A percentile compares a stretch with the other conserved stretches of the same genome.
Evolutionary conservation across 2,797 vertebrate genomes (phyloP).

Genomic region (Vespertilio murinus): DNA sequence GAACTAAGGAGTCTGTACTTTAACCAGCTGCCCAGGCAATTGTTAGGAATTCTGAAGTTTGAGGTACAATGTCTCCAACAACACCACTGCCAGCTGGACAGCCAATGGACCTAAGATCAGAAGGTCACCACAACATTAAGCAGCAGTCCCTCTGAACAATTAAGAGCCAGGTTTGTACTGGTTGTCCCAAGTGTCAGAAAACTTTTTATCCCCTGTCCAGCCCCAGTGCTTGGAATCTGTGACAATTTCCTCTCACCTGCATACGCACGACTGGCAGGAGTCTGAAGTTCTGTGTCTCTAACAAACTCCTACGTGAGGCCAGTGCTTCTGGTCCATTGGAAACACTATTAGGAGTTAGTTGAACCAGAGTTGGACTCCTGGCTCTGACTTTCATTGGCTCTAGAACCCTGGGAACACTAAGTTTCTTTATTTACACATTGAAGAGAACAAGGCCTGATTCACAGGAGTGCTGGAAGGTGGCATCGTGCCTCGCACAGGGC

Average conservation of each 20-base stretch:
- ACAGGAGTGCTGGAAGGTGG: neutral
- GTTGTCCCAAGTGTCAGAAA: neutral
- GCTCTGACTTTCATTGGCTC: neutral
- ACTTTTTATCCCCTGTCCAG: neutral
- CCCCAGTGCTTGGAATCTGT: neutral
- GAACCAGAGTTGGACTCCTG: rapidly evolving
- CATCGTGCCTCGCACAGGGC: neutral
- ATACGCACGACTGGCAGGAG: rapidly evolving
- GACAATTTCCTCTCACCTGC: neutral
- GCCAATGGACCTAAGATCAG: neutral
- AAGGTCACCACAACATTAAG: rapidly evolving
- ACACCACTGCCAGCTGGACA: too few species aligned
- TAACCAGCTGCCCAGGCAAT: neutral
- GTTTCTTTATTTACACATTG: neutral
- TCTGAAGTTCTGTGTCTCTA: neutral
- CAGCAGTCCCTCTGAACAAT: too few species aligned
- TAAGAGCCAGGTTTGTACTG: neutral
- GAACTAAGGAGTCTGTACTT: neutral
- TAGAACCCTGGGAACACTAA: neutral
- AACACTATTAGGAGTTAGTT: neutral
- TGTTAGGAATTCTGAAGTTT: neutral
- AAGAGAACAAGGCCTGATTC: neutral
- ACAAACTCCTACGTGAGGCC: neutral
- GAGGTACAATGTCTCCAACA: neutral
- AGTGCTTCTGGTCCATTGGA: neutral